Conservation (phyloP, 2,113 vertebrate species). For the Hypanus sabinus region DNA sequence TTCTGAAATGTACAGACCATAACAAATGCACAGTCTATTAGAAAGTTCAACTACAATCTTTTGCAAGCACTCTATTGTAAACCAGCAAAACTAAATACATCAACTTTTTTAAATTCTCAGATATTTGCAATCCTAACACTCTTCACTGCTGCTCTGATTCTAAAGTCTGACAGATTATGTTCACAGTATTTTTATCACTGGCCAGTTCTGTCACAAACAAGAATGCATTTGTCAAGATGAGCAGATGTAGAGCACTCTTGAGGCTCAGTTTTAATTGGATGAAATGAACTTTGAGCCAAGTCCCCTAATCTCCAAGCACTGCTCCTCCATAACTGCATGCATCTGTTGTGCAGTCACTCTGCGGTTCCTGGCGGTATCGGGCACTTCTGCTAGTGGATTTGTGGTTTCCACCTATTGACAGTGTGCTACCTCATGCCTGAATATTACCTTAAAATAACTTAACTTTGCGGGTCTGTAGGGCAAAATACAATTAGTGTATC, state of each 20-base stretch:
- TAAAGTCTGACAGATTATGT: not conserved
- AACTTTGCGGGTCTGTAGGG: too few relatives aligned
- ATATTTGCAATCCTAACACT: not conserved
- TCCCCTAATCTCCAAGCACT: not conserved
- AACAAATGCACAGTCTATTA: not conserved
- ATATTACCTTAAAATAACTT: not conserved
- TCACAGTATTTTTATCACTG: not conserved
- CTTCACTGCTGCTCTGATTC: not conserved
- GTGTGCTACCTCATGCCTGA: not conserved
- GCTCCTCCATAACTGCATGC: not conserved
- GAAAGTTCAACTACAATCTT: not conserved
- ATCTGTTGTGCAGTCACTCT: not conserved
- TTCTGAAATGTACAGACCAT: slow-evolving; percentile 23
- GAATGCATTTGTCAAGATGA: not conserved
- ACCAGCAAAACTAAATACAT: not conserved
- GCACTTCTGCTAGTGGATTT: not conserved
- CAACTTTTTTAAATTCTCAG: not conserved
- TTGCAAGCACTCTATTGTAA: not conserved
- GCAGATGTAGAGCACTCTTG: not conserved
- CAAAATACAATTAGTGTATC: not conserved
- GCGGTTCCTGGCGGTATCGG: not conserved
- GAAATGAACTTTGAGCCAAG: not conserved
- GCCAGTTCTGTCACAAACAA: not conserved
- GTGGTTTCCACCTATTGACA: not conserved
- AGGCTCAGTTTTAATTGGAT: not conserved